These are phyloP conservation scores for Synanthedon formicaeformis DNA, from an alignment of 2,888 invertebrate genomes.

Conservation along the genomic window DNA sequence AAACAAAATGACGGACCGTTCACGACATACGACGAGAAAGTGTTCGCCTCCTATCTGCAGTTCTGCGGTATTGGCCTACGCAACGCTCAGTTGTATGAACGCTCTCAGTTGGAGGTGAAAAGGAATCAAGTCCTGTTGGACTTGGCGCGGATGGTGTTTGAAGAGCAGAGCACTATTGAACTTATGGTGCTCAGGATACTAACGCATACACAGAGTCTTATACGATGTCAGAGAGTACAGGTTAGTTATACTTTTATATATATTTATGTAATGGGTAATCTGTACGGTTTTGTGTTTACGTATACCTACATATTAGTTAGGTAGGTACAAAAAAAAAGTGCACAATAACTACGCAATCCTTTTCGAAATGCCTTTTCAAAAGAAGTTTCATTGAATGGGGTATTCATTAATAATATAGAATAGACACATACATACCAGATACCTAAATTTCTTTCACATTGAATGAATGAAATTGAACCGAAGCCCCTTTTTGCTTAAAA, in stretches of 20 bases:
- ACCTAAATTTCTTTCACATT: no score
- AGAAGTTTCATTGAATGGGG: no score
- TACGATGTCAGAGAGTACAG: slow-evolving; percentile 95
- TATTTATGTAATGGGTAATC: no score
- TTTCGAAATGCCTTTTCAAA: no score
- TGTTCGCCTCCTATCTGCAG: slow-evolving; percentile 92
- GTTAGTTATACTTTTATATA: slow-evolving; percentile 46
- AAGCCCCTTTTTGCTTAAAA: no score
- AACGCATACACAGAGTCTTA: slow-evolving; percentile 92
- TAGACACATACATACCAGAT: no score
- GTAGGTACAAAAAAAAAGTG: no score
- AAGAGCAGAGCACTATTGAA: slow-evolving; percentile 96
- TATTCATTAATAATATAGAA: no score
- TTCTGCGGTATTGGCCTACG: slow-evolving; percentile 96
- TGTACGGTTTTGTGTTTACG: no score
- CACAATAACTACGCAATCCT: no score
- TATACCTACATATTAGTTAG: no score
- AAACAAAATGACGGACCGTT: slow-evolving; percentile 88
- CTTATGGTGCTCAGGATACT: slow-evolving; percentile 94
- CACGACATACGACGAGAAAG: slow-evolving; percentile 88
- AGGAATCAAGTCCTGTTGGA: slow-evolving; percentile 94
- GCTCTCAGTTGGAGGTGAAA: slow-evolving; percentile 94
- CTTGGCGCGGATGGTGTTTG: slow-evolving; percentile 96
- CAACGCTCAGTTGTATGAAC: slow-evolving; percentile 96
- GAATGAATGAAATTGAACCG: no score